Conservation (phyloP, 2,888 invertebrate genomes). For the Agrotis segetum region DNA sequence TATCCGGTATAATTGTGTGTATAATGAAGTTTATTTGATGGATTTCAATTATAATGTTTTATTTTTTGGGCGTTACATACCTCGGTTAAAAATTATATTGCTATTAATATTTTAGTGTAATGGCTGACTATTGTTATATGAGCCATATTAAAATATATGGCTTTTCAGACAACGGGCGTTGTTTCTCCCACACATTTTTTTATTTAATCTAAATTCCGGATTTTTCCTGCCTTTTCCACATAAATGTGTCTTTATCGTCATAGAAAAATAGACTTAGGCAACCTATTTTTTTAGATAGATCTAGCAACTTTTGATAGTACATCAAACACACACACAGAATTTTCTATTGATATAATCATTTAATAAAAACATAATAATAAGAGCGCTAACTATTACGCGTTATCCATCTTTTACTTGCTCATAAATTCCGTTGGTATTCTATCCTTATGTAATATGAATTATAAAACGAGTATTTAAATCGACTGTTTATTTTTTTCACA, state of each 20-base stretch:
- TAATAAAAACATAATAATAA: too few relatives aligned
- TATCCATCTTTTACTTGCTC: too few relatives aligned
- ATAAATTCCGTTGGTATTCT: background rate
- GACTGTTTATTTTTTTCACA: constrained; percentile 54
- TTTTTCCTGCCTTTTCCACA: too few relatives aligned
- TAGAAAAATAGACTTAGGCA: too few relatives aligned
- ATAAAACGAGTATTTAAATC: background rate
- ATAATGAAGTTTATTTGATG: constrained; percentile 59
- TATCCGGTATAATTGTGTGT: constrained; percentile 59
- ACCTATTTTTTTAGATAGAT: too few relatives aligned
- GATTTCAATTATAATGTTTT: constrained; percentile 43
- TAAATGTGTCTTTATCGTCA: too few relatives aligned
- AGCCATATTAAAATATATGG: background rate
- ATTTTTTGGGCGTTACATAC: constrained; percentile 30
- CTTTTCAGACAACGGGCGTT: background rate
- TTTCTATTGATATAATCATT: too few relatives aligned
- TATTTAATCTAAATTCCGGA: background rate
- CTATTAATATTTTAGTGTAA: constrained; percentile 30
- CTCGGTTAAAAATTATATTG: background rate
- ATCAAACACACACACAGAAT: too few relatives aligned
- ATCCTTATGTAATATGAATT: constrained; percentile 17
- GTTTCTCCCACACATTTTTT: background rate
- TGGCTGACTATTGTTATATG: background rate
- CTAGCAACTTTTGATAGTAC: too few relatives aligned
- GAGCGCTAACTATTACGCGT: too few relatives aligned